Evolutionary conservation across 2,888 invertebrate genomes (phyloP).

Genomic region (Eristalis tenax): DNA sequence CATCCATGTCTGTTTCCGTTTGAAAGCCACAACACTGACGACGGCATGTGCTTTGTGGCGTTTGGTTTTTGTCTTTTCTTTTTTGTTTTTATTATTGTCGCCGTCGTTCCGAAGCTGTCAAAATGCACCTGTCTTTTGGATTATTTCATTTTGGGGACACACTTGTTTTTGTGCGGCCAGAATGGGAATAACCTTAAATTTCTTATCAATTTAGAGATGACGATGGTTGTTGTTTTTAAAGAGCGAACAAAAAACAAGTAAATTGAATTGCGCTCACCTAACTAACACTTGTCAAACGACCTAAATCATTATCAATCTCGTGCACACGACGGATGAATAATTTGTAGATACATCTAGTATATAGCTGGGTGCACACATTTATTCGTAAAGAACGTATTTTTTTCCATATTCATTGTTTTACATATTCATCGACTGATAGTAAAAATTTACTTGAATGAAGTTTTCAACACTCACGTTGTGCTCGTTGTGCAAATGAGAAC

Average conservation of each 20-base stretch:
- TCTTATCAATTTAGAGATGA: slow-evolving; percentile 35
- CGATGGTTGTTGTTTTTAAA: slow-evolving; percentile 25
- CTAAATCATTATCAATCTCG: slow-evolving; percentile 69
- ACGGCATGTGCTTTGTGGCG: not conserved
- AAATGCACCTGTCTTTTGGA: slow-evolving; percentile 42
- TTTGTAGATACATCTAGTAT: not conserved
- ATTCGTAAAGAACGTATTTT: not conserved
- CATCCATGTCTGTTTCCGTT: not conserved
- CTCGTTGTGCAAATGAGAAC: slow-evolving; percentile 17
- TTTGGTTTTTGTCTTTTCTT: not conserved
- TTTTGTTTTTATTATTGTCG: not conserved
- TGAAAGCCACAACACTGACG: not conserved
- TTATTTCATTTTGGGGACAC: slow-evolving; percentile 11
- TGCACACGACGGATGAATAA: slow-evolving; percentile 23
- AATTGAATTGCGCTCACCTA: slow-evolving; percentile 52
- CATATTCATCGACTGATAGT: slow-evolving; percentile 34
- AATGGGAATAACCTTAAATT: slow-evolving; percentile 42
- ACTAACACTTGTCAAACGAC: slow-evolving; percentile 55
- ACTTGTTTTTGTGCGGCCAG: not conserved
- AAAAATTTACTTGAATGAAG: slow-evolving; percentile 70
- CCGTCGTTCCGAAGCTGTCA: slow-evolving; percentile 20
- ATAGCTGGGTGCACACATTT: not conserved
- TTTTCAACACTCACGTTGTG: not conserved
- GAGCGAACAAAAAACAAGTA: not conserved
- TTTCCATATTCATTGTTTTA: slow-evolving; percentile 7